phyloP scores from a whole-genome alignment of 37 sponge, comb jelly and placozoan species.

The Halisarca cf. caerulea region DNA sequence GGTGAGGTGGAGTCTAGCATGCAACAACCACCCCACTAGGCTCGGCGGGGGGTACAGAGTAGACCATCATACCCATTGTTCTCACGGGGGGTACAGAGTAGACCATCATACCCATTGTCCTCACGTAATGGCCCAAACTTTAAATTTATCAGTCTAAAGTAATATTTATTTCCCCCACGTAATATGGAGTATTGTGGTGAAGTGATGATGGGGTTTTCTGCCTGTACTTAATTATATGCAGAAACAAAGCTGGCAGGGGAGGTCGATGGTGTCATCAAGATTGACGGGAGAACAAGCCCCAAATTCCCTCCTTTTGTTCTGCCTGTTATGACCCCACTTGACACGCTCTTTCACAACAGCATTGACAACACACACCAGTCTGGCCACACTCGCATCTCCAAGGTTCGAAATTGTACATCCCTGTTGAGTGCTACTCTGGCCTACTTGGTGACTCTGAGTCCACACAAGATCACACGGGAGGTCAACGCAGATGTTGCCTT shows the following conservation, averaged over 20 bases:
- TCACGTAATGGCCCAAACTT: too few relatives aligned
- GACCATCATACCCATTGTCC: too few relatives aligned
- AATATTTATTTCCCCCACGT: too few relatives aligned
- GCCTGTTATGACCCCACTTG: constrained; percentile 18
- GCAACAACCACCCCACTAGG: too few relatives aligned
- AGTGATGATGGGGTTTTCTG: too few relatives aligned
- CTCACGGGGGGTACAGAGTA: too few relatives aligned
- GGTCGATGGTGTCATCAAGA: neutral
- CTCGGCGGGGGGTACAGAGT: too few relatives aligned
- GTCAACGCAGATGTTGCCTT: neutral
- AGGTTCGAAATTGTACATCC: neutral
- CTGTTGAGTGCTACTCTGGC: neutral
- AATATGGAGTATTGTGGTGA: too few relatives aligned
- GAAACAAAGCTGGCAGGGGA: constrained; percentile 6
- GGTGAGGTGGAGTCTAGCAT: neutral
- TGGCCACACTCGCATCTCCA: too few relatives aligned
- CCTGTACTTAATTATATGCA: too few relatives aligned
- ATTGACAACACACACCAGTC: neutral
- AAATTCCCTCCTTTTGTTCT: neutral
- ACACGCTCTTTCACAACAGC: constrained; percentile 25
- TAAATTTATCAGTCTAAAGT: too few relatives aligned
- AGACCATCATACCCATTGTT: too few relatives aligned
- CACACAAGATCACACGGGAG: neutral
- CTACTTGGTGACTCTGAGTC: constrained; percentile 1
- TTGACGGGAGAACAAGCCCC: neutral